Evolutionary conservation across 2,113 vertebrate species (phyloP).

Genomic region (Struthidea cinerea): DNA sequence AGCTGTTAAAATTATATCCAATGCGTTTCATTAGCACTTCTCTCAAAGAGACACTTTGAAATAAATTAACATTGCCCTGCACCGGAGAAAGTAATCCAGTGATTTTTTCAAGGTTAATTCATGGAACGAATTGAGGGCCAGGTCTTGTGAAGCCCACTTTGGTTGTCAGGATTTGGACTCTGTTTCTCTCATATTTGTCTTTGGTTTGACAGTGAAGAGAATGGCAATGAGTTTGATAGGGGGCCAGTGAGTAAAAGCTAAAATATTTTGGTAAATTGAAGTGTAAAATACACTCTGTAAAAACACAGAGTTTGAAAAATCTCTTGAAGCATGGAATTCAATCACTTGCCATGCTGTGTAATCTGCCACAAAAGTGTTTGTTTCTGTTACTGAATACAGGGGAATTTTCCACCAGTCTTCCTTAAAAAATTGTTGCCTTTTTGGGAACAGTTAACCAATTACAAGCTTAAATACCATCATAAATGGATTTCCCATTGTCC

Average conservation of each 20-base stretch:
- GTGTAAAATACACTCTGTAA: not conserved
- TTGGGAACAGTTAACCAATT: not conserved
- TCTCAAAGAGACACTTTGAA: not conserved
- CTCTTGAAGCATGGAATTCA: not conserved
- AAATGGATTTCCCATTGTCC: not conserved
- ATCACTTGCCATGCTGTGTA: not conserved
- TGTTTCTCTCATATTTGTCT: not conserved
- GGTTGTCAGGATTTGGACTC: not conserved
- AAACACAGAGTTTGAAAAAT: not conserved
- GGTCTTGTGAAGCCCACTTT: not conserved
- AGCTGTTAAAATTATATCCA: not conserved
- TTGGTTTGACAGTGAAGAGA: not conserved
- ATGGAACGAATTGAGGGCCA: not conserved
- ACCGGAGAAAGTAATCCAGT: not conserved
- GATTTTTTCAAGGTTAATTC: not conserved
- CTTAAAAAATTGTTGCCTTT: not conserved
- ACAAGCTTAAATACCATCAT: not conserved
- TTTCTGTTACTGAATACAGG: not conserved
- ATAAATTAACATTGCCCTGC: not conserved
- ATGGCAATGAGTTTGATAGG: accelerated
- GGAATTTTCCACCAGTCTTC: not conserved
- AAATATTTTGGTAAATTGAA: not conserved
- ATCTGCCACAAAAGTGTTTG: not conserved
- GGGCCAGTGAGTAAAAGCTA: not conserved
- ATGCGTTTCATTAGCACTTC: not conserved